Evolutionary conservation across 2,888 invertebrate genomes (phyloP).

Genomic region (Teinopalpus imperialis): DNA sequence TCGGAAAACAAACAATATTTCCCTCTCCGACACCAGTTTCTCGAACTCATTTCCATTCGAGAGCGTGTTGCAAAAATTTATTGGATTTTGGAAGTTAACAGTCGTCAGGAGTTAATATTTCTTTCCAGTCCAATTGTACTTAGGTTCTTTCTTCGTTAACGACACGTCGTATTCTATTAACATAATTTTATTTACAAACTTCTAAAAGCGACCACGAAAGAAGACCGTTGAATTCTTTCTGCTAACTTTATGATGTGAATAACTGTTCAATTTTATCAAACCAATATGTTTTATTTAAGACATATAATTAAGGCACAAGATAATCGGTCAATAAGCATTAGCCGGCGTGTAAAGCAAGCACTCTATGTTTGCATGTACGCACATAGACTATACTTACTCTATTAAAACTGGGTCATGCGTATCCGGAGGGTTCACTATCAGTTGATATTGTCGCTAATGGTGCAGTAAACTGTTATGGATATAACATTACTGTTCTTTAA

Average conservation of each 20-base stretch:
- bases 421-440: slow-evolving; percentile 63
- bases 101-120: slow-evolving; percentile 45
- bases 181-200: slow-evolving; percentile 47
- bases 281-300: slow-evolving; percentile 12
- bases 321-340: slow-evolving; percentile 47
- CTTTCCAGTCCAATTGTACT: slow-evolving; percentile 38
- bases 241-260: background rate
- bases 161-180: slow-evolving; percentile 68
- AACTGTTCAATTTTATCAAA: slow-evolving; percentile 33
- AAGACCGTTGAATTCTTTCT: slow-evolving; percentile 40
- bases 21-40: slow-evolving; percentile 54
- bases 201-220: slow-evolving; percentile 38
- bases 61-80: slow-evolving; percentile 54
- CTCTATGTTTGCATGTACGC: slow-evolving; percentile 31
- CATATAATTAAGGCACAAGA: slow-evolving; percentile 19
- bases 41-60: slow-evolving; percentile 64
- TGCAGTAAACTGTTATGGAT: slow-evolving; percentile 49
- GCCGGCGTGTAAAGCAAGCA: slow-evolving; percentile 39
- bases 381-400: slow-evolving; percentile 32
- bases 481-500: slow-evolving; percentile 13
- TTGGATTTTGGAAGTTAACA: slow-evolving; percentile 45
- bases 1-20: slow-evolving; percentile 71
- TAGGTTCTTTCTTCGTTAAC: slow-evolving; percentile 60
- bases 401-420: slow-evolving; percentile 62
- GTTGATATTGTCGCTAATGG: slow-evolving; percentile 49